Evolutionary conservation across 30 jellyfish, hydroid and myxozoan genomes (phyloP).

Genomic region (Chrysaora quinquecirrha): DNA sequence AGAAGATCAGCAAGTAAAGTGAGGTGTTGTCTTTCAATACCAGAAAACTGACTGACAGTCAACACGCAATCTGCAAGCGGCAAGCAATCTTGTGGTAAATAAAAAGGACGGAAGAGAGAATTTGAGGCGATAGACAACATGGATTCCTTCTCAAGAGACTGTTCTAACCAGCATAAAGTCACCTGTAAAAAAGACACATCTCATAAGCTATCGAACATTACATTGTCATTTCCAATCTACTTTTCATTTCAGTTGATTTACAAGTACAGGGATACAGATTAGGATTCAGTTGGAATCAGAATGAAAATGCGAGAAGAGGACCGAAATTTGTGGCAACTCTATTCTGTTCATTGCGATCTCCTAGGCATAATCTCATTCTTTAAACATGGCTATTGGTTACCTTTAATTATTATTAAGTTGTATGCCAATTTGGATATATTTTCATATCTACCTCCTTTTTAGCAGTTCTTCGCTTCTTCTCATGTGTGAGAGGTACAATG

Average conservation of each 20-base stretch:
- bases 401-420: too few relatives aligned
- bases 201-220: too few relatives aligned
- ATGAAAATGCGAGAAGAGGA: too few relatives aligned
- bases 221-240: too few relatives aligned
- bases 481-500: constrained; percentile 82
- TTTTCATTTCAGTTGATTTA: too few relatives aligned
- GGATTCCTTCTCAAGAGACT: constrained; percentile 69
- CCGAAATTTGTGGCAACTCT: too few relatives aligned
- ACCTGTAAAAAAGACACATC: constrained; percentile 64
- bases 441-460: constrained; percentile 68
- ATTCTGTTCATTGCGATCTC: too few relatives aligned
- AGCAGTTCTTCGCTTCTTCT: constrained; percentile 47
- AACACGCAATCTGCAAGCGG: constrained; percentile 85
- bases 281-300: too few relatives aligned
- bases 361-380: too few relatives aligned
- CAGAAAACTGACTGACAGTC: constrained; percentile 92
- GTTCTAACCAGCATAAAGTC: constrained; percentile 95
- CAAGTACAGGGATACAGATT: too few relatives aligned
- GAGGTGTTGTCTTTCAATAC: constrained; percentile 84
- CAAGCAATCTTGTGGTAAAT: constrained; percentile 45
- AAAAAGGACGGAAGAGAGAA: constrained; percentile 85
- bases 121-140: constrained; percentile 38
- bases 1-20: constrained; percentile 72
- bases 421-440: too few relatives aligned
- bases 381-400: too few relatives aligned